Percentiles rank a stretch among this genome's conserved stretches.
Evolutionary conservation across 2,888 invertebrate genomes (phyloP).

Genomic region (Cheilosia grossa): DNA sequence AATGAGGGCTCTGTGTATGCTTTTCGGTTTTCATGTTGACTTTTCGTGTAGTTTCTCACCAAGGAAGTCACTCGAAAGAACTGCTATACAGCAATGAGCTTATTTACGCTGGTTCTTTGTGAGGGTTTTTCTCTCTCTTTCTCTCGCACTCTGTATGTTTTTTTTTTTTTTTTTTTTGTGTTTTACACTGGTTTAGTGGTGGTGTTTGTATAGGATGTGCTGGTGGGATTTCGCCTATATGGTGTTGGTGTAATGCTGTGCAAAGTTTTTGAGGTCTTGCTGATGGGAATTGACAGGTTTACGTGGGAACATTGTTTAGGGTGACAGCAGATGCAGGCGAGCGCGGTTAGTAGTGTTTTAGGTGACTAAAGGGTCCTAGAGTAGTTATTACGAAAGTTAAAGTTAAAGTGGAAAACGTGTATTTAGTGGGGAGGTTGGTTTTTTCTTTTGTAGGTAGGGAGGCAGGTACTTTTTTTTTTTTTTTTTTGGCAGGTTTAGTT

Average conservation of each 20-base stretch:
- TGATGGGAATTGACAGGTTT: conserved; percentile 59
- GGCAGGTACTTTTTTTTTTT: too few species aligned
- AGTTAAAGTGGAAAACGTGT: too few species aligned
- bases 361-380: background rate
- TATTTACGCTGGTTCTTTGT: conserved; percentile 65
- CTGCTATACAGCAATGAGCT: conserved; percentile 52
- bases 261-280: conserved; percentile 42
- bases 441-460: too few species aligned
- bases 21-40: conserved; percentile 53
- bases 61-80: conserved; percentile 65
- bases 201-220: conserved; percentile 25
- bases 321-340: conserved; percentile 45
- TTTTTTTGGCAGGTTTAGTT: too few species aligned
- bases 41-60: conserved; percentile 44
- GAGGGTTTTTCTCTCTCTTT: background rate
- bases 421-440: too few species aligned
- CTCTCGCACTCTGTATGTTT: background rate
- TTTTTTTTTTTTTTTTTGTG: conserved; percentile 22
- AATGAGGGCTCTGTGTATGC: conserved; percentile 27
- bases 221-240: conserved; percentile 1
- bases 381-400: background rate
- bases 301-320: conserved; percentile 37
- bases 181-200: conserved; percentile 1
- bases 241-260: conserved; percentile 23
- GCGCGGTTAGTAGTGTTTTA: conserved; percentile 17